A percentile compares a stretch with the other conserved stretches of the same genome.
phyloP scores from a whole-genome alignment of 2,113 vertebrate genomes.

The Malurus cyaneus region DNA sequence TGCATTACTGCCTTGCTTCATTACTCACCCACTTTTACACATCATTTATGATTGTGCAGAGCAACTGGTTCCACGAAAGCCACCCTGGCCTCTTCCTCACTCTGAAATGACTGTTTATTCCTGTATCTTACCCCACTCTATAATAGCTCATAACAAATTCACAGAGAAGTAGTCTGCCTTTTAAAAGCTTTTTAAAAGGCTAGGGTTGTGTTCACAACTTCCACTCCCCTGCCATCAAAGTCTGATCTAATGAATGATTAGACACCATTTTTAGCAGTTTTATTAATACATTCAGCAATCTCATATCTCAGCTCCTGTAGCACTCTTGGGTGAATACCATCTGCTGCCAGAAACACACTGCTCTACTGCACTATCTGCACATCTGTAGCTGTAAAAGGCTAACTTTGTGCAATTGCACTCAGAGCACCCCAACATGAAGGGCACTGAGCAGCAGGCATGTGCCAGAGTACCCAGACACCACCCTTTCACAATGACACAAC shows the following conservation, averaged over 20 bases:
- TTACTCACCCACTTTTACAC: neutral
- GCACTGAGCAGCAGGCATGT: neutral
- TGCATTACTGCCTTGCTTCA: neutral
- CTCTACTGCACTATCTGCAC: neutral
- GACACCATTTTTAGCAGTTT: neutral
- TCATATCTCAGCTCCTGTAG: neutral
- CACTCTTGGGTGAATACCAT: neutral
- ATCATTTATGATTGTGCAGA: neutral
- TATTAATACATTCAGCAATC: neutral
- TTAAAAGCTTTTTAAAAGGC: neutral
- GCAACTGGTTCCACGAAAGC: rapidly evolving
- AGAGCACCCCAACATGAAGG: rapidly evolving
- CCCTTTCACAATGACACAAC: neutral
- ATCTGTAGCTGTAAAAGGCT: neutral
- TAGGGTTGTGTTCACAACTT: neutral
- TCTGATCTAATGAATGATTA: conserved; percentile 2
- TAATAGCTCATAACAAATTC: neutral
- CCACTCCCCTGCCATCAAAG: neutral
- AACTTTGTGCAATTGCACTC: neutral
- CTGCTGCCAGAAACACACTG: neutral
- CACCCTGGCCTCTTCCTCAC: neutral
- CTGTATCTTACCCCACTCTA: neutral
- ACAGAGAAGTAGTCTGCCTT: neutral
- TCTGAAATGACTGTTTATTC: neutral
- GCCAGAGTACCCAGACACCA: neutral